These are phyloP conservation scores for Ornithorhynchus anatinus DNA, from an alignment of 2,113 vertebrate species.

Conservation along the genomic window DNA sequence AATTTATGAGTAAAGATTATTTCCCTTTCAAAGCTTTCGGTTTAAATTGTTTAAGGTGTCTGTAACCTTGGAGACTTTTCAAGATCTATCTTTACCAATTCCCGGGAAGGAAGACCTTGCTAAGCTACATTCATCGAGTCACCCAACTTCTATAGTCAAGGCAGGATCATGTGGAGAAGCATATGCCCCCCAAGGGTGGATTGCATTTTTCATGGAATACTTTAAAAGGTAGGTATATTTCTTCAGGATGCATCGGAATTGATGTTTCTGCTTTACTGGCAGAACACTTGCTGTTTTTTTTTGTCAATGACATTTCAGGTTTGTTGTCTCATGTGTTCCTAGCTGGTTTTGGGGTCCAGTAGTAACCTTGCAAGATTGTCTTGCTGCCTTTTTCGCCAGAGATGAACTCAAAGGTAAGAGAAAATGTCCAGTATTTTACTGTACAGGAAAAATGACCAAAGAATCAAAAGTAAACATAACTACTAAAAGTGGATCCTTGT, in stretches of 20 bases:
- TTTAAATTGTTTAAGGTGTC: no score
- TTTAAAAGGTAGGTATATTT: slow-evolving; percentile 86
- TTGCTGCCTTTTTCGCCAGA: slow-evolving; percentile 97
- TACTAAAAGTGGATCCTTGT: no score
- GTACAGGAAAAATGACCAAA: neutral
- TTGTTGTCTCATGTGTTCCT: slow-evolving; percentile 77
- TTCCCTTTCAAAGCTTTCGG: no score
- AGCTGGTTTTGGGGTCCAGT: slow-evolving; percentile 99
- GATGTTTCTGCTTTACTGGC: slow-evolving; percentile 72
- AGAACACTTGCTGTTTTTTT: slow-evolving; percentile 66
- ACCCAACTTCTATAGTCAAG: slow-evolving; percentile 92
- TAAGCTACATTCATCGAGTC: slow-evolving; percentile 93
- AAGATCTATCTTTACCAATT: slow-evolving; percentile 97
- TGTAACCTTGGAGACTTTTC: slow-evolving; percentile 96
- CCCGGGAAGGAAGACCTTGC: slow-evolving; percentile 98
- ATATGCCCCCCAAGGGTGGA: slow-evolving; percentile 95
- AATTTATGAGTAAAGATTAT: no score
- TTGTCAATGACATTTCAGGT: slow-evolving; percentile 77
- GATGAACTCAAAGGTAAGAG: slow-evolving; percentile 96
- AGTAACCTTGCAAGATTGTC: slow-evolving; percentile 97
- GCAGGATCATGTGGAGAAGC: slow-evolving; percentile 95
- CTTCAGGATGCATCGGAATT: slow-evolving; percentile 20
- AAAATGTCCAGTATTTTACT: slow-evolving; percentile 8
- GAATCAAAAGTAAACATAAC: neutral
- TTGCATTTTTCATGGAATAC: slow-evolving; percentile 96